These are phyloP conservation scores for Tupaia tana DNA, from an alignment of 2,113 vertebrate genomes.

Conservation along the genomic window DNA sequence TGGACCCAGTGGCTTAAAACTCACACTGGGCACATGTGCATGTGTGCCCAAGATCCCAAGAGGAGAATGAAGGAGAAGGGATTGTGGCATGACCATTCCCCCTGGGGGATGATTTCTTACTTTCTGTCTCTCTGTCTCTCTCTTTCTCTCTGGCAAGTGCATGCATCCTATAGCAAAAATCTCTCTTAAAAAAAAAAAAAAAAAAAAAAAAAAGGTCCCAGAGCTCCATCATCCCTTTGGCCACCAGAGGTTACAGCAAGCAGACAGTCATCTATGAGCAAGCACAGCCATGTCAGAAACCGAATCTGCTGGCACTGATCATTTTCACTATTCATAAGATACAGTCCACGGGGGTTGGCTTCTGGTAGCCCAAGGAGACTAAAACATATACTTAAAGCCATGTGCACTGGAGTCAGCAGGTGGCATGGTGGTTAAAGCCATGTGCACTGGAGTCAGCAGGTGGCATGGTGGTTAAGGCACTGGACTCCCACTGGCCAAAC, in stretches of 20 bases:
- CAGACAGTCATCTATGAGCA: background rate
- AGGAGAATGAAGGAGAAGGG: no score
- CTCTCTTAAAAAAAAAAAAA: background rate
- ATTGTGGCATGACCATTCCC: no score
- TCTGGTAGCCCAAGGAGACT: background rate
- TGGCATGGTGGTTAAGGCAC: no score
- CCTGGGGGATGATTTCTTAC: no score
- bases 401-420: accelerated
- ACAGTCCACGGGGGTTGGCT: background rate
- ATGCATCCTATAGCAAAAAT: no score
- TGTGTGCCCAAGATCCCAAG: no score
- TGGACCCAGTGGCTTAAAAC: no score
- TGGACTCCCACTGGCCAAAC: no score
- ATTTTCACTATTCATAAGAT: background rate
- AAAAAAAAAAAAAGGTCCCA: background rate
- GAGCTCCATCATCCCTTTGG: background rate
- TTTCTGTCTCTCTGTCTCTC: no score
- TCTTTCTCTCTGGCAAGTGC: no score
- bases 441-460: accelerated
- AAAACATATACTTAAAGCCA: background rate
- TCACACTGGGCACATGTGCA: no score
- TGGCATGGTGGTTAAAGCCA: no score
- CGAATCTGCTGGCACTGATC: background rate
- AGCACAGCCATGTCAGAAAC: background rate
- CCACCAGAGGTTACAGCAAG: background rate